phyloP scores from a whole-genome alignment of 2,113 vertebrate species.

The Cnemophilus loriae region DNA sequence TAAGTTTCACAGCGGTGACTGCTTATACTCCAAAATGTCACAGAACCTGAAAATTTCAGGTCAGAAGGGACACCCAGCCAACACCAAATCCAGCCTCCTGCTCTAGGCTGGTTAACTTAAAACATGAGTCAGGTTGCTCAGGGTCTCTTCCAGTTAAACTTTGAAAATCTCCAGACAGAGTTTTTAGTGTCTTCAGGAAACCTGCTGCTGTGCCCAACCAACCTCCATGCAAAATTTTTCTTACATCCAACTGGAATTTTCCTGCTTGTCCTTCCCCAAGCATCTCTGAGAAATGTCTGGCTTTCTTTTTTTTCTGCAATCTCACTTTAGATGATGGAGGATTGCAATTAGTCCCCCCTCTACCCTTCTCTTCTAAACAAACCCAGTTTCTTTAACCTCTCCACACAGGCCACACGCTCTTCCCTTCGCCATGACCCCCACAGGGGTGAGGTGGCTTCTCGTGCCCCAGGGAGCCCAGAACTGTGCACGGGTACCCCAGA shows the following conservation, averaged over 20 bases:
- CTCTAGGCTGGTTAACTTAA: neutral
- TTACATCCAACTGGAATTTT: neutral
- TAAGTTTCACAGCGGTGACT: neutral
- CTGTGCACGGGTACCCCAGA: accelerated
- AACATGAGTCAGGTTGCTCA: neutral
- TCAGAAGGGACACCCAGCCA: neutral
- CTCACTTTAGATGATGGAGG: neutral
- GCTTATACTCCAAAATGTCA: neutral
- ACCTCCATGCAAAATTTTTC: neutral
- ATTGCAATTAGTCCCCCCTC: neutral
- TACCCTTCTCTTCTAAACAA: neutral
- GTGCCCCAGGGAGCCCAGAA: neutral
- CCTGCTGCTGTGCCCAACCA: neutral
- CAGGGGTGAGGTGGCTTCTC: neutral
- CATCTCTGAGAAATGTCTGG: neutral
- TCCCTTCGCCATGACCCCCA: accelerated
- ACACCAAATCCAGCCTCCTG: neutral
- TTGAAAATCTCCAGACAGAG: neutral
- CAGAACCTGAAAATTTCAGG: neutral
- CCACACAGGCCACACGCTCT: neutral
- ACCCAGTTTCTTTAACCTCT: neutral
- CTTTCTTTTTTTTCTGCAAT: neutral
- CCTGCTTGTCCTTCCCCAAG: neutral
- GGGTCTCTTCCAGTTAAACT: neutral
- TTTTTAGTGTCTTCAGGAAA: neutral